Evolutionary conservation across 2,113 vertebrate species (phyloP).

Genomic region (Recurvirostra avosetta): DNA sequence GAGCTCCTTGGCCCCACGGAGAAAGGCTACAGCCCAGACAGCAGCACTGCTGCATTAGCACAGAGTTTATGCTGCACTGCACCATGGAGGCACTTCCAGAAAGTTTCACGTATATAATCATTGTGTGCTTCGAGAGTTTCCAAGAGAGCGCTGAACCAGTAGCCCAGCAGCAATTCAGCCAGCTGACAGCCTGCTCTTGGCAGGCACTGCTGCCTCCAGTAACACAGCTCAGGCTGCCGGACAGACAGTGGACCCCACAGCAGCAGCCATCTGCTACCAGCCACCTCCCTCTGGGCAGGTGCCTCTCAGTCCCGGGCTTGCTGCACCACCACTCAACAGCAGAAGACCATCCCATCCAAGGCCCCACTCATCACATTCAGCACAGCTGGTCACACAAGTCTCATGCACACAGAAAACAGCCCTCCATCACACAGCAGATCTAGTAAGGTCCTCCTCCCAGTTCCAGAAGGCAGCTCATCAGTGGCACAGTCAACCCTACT

Average conservation of each 20-base stretch:
- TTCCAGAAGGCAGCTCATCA: not conserved
- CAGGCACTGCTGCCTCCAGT: not conserved
- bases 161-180: not conserved
- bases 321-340: not conserved
- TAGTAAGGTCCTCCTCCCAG: not conserved
- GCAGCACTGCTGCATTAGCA: not conserved
- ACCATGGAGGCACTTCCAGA: not conserved
- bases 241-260: not conserved
- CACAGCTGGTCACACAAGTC: not conserved
- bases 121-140: rapidly evolving
- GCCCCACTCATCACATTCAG: rapidly evolving
- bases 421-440: not conserved
- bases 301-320: not conserved
- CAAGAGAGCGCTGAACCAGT: not conserved
- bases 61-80: conserved; percentile 3
- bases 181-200: not conserved
- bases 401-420: rapidly evolving
- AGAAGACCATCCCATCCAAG: not conserved
- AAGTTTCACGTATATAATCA: not conserved
- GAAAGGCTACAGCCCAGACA: not conserved
- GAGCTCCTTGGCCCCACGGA: not conserved
- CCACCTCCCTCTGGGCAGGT: rapidly evolving
- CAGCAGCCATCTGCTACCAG: not conserved
- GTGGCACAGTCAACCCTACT: not conserved
- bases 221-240: not conserved